A percentile compares a stretch with the other conserved stretches of the same genome.
Conservation (phyloP, 1,140 invertebrate genomes). For the Meloidogyne hapla region DNA sequence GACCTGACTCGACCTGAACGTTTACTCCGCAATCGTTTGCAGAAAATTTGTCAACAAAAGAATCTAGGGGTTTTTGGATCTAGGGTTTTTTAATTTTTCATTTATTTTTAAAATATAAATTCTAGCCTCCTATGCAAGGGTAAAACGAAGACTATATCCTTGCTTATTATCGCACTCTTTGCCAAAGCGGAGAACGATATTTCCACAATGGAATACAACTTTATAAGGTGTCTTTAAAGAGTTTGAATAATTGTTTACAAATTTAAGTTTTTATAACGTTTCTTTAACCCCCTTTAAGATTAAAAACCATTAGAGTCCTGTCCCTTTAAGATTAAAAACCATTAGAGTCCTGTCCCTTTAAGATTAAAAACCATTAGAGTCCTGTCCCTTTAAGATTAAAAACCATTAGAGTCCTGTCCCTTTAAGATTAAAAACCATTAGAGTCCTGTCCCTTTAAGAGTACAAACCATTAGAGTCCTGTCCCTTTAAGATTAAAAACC, state of each 20-base stretch:
- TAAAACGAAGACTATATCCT: neutral
- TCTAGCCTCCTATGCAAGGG: neutral
- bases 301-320: no score
- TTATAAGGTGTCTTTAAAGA: slow-evolving; percentile 11
- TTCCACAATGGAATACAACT: slow-evolving; percentile 24
- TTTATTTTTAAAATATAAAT: neutral
- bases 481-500: no score
- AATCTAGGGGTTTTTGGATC: neutral
- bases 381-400: no score
- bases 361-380: no score
- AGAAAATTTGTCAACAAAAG: slow-evolving; percentile 17
- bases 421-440: no score
- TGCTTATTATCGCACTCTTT: neutral
- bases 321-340: no score
- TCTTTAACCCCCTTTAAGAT: no score
- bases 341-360: no score
- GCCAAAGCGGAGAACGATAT: slow-evolving; percentile 6
- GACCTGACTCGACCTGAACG: slow-evolving; percentile 20
- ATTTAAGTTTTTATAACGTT: no score
- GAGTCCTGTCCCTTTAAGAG: no score
- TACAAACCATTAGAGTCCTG: no score
- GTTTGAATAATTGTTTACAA: neutral
- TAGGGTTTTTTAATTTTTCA: neutral
- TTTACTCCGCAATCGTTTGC: slow-evolving; percentile 21
- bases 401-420: no score